Evolutionary conservation across 1,140 invertebrate genomes (phyloP), one percentile per base, ranked within the genome.

Genomic region (Pollicipes pollicipes): DNA sequence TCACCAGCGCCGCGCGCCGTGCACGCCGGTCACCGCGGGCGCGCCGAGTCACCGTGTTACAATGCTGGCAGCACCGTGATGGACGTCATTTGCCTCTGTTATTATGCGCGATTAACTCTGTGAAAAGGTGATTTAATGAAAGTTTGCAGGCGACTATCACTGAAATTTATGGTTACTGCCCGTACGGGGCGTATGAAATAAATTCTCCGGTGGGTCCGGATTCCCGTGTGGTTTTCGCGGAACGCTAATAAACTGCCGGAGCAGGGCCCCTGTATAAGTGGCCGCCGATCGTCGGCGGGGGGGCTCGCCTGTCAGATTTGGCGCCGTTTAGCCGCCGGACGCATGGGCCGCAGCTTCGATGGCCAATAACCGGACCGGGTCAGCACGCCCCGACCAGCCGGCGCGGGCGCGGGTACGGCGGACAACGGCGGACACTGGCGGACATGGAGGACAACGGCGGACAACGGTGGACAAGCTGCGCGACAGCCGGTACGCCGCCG

Each of bases 121-220:
- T 58, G 45, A 58, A 58, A 58, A 58, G 45, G 45, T 58, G 45
- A 58, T 58, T 58, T 58, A 58, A 58, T 58, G 45, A 58, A 58
- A 58, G 13, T 58, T 10, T 58, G 45, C 45, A 58, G 45, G 45
- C 45, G 45, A 58, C 45, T 58, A 58, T 58, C 45, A 58, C 45
- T 21, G 45, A 21, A 58, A 58, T 58, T 58, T 58, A 58, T 58
- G 45, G 45, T 58, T 58, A 58, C 45, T 58, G 45, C 45, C 13
- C 45, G 45, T 58, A 58, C 45, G 45, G 24, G 45, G 45, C 45
- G 45, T 58, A 58, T 58, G 45, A 58, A 58, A 58, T 21, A 21
- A 58, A 58, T 21, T 58, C n/a, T 58, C 45, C 24, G 21, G 13
- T 21, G 45, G 45, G 45, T 58, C 45, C 45, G 45, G 45, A 58